Evolutionary conservation across 2,888 invertebrate species (phyloP).

Genomic region (Aethes cnicana): DNA sequence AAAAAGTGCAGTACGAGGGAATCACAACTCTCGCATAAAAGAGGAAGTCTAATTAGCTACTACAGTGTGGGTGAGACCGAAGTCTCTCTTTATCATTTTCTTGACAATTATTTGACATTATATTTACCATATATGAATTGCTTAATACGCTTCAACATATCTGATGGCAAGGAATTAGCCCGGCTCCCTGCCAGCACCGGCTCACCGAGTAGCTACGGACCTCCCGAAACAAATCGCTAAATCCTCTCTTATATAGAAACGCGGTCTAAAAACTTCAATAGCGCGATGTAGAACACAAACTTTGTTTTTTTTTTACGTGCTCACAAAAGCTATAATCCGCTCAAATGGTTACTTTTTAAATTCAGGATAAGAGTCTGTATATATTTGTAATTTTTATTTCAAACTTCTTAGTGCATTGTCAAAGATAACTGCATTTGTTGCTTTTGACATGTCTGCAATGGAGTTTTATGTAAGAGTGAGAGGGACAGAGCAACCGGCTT

Average conservation of each 20-base stretch:
- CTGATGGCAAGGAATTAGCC: conserved; percentile 70
- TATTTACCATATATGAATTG: conserved; percentile 71
- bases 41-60: conserved; percentile 76
- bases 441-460: conserved; percentile 17
- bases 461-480: conserved; percentile 21
- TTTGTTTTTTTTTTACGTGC: conserved; percentile 34
- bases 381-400: neutral
- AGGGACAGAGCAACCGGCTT: conserved; percentile 13
- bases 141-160: conserved; percentile 68
- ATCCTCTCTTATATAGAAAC: conserved; percentile 38
- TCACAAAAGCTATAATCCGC: neutral
- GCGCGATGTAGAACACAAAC: conserved; percentile 60
- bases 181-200: conserved; percentile 73
- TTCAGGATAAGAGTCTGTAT: neutral
- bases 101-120: conserved; percentile 70
- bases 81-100: conserved; percentile 75
- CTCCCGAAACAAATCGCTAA: conserved; percentile 40
- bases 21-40: conserved; percentile 50
- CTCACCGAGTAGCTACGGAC: conserved; percentile 78
- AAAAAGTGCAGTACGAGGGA: too few species aligned
- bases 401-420: neutral
- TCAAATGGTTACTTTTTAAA: neutral
- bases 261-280: conserved; percentile 47
- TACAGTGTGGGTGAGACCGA: conserved; percentile 72
- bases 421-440: conserved; percentile 5